Base-by-base conservation (phyloP, 2,888 invertebrate genomes). In the Acronicta psi region DNA sequence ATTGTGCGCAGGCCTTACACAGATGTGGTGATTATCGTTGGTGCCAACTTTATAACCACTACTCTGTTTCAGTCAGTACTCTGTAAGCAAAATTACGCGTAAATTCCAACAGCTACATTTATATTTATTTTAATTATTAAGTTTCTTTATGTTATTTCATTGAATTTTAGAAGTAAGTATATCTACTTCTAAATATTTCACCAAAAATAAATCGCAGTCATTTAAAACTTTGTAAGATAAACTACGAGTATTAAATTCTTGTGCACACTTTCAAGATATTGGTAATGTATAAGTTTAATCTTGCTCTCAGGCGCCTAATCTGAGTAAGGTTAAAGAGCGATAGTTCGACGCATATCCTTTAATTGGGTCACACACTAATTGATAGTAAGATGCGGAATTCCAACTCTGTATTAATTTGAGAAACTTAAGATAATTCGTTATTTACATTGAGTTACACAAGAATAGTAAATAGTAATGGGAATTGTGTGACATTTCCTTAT, bases 351-450 rank as follows among this genome's bases (percentile, higher is more conserved):
- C 85, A 85, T 69, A 69, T 69, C 68, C 83, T 80, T 80, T 90
- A 93, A 92, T 93, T 93, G 92, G 92, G 92, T 92, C 91, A 85
- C 89, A 87, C 80, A 83, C 77, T 89, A 91, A 91, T 91, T 91
- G 90, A 90, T 87, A 84, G 80, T 79, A 82, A 82, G 83, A 81
- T 83, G 79, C 77, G 82, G 83, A 85, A 86, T 84, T 73, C 73
- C 62, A 72, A 69, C 78, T 76, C 79, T 78, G 82, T 84, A 82
- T 84, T 87, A 63, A 69, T 72, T 75, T 65, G 40, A 56, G 23
- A 10, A 67, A 67, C 55, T 50, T 69, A 40, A 46, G 45, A 55
- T 73, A 57, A 59, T 68, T 68, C 14, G 41, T 54, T 55, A 60
- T 59, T 64, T 45, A 41, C 68, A 44, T 31, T 50, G 25, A 44